Evolutionary conservation across 1,140 invertebrate species (phyloP).

Genomic region (Drosophila auraria): DNA sequence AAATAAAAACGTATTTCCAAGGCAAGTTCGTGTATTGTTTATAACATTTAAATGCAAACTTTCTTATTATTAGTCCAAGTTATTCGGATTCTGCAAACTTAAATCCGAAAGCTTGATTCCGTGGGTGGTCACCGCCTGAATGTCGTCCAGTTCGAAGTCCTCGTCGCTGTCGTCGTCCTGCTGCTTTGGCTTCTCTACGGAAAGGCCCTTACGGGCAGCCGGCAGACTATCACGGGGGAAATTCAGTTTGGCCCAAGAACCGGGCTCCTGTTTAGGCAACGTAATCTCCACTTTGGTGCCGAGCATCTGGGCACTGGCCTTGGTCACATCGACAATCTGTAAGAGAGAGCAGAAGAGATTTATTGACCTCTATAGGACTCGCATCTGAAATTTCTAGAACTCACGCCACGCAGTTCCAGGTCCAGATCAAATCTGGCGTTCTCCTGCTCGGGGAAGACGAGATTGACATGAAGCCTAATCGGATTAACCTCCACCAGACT

Average conservation of each 20-base stretch:
- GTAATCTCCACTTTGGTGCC: slow-evolving; percentile 98
- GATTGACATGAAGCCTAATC: slow-evolving; percentile 90
- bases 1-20: slow-evolving; percentile 31
- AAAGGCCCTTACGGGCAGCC: slow-evolving; percentile 33
- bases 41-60: slow-evolving; percentile 61
- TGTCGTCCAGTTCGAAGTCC: slow-evolving; percentile 85
- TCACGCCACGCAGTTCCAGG: slow-evolving; percentile 93
- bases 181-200: slow-evolving; percentile 44
- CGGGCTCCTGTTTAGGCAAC: slow-evolving; percentile 93
- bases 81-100: slow-evolving; percentile 56
- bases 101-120: slow-evolving; percentile 65
- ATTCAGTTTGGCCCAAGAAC: slow-evolving; percentile 92
- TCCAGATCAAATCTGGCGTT: slow-evolving; percentile 92
- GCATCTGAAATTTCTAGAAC: slow-evolving; percentile 57
- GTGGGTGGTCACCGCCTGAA: slow-evolving; percentile 68
- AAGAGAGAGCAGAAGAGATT: not conserved
- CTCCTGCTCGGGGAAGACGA: slow-evolving; percentile 93
- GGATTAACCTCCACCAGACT: slow-evolving; percentile 94
- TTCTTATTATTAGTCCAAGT: slow-evolving; percentile 61
- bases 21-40: slow-evolving; percentile 56
- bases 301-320: slow-evolving; percentile 91
- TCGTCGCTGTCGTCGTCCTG: slow-evolving; percentile 56
- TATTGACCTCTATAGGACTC: not conserved
- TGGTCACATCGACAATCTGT: slow-evolving; percentile 89
- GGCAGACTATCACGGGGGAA: slow-evolving; percentile 86